Percentiles rank a stretch among this genome's conserved stretches.
Evolutionary conservation across 2,113 vertebrate genomes (phyloP).

Genomic region (Himantopus leucocephalus): DNA sequence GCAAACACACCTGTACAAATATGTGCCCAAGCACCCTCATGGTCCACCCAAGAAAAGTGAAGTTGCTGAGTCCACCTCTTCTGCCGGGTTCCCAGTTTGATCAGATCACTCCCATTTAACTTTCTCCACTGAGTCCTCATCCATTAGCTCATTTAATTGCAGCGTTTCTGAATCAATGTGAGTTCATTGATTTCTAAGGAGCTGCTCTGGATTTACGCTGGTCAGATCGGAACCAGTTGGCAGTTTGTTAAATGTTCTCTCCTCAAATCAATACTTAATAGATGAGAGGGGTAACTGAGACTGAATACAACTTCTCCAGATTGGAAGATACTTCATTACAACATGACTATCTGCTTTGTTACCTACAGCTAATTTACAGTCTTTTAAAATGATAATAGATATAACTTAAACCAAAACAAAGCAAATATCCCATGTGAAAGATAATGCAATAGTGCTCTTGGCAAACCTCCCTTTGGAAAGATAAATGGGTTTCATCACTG

Average conservation of each 20-base stretch:
- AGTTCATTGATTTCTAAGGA: not conserved
- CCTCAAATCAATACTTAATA: not conserved
- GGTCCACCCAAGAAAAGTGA: fast-evolving
- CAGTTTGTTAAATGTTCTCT: not conserved
- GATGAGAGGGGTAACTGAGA: not conserved
- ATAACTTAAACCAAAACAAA: not conserved
- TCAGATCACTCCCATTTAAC: not conserved
- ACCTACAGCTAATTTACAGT: not conserved
- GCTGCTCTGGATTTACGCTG: not conserved
- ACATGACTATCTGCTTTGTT: not conserved
- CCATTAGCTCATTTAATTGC: not conserved
- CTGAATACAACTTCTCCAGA: not conserved
- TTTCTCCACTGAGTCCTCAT: not conserved
- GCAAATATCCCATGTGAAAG: not conserved
- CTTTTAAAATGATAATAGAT: not conserved
- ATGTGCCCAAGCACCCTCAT: not conserved
- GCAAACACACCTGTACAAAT: not conserved
- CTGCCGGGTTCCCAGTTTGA: not conserved
- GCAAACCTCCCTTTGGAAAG: not conserved
- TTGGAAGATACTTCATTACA: not conserved
- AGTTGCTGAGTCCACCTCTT: not conserved
- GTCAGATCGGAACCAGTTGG: not conserved
- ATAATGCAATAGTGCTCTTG: not conserved
- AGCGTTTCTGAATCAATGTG: not conserved
- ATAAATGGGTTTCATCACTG: not conserved